These are phyloP conservation scores for Cyanocitta stelleri DNA, from an alignment of 2,113 vertebrate species.

Conservation along the genomic window DNA sequence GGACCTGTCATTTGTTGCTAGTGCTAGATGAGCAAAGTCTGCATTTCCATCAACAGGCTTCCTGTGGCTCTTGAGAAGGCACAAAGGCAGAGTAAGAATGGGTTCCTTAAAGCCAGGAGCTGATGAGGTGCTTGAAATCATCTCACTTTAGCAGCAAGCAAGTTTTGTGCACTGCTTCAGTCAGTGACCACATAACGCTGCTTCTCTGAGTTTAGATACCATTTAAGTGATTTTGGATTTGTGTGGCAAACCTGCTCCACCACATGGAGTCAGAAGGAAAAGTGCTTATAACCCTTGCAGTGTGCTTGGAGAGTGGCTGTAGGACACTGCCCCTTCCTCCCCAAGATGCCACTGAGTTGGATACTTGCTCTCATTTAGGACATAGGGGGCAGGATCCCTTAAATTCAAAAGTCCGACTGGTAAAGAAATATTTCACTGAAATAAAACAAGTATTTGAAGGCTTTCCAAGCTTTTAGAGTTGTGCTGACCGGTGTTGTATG, in stretches of 20 bases:
- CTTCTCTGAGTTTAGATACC: background rate
- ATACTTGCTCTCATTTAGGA: background rate
- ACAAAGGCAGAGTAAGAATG: background rate
- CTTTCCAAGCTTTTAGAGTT: background rate
- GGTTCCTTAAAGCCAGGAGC: background rate
- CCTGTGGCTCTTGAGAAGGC: background rate
- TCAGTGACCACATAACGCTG: background rate
- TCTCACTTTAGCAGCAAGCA: background rate
- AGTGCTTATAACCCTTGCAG: background rate
- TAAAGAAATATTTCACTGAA: background rate
- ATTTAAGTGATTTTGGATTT: background rate
- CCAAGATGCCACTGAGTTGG: background rate
- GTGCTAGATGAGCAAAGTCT: background rate
- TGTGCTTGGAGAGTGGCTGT: background rate
- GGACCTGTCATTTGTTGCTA: background rate
- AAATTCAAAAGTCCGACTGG: background rate
- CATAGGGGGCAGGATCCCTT: background rate
- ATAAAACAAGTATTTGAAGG: background rate
- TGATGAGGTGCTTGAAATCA: background rate
- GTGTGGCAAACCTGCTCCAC: background rate
- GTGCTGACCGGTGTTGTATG: background rate
- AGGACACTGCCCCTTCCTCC: background rate
- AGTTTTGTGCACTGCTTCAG: background rate
- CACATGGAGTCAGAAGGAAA: background rate
- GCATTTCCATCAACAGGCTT: background rate